Evolutionary conservation across 1,140 invertebrate species (phyloP).

Genomic region (Acyrthosiphon pisum): DNA sequence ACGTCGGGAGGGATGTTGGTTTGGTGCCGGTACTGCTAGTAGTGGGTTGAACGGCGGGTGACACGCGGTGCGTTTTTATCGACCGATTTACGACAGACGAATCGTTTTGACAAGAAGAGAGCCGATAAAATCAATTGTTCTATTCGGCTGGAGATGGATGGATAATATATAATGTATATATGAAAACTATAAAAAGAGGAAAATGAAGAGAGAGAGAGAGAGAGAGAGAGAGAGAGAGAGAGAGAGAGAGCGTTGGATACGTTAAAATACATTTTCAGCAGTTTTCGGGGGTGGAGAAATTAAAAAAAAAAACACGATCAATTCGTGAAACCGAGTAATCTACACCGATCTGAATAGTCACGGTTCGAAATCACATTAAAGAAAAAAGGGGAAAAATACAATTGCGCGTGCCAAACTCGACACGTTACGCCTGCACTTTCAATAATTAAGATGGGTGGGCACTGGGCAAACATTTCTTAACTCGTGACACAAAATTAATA

Average conservation of each 20-base stretch:
- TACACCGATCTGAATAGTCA: neutral
- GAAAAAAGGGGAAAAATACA: neutral
- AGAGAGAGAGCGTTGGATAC: neutral
- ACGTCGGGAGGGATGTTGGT: neutral
- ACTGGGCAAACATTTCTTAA: neutral
- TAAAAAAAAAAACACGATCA: neutral
- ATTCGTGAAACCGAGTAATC: neutral
- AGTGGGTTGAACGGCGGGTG: too few species aligned
- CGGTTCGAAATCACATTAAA: neutral
- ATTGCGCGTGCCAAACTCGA: too few species aligned
- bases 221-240: neutral
- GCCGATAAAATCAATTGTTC: slow-evolving; percentile 28
- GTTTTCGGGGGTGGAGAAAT: neutral
- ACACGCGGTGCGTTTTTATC: neutral
- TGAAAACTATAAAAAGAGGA: neutral
- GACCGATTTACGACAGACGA: slow-evolving; percentile 31
- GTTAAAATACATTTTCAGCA: neutral
- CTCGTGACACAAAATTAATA: too few species aligned
- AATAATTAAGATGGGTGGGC: neutral
- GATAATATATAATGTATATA: neutral
- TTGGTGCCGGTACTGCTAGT: neutral
- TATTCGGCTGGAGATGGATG: neutral
- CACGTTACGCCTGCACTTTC: neutral
- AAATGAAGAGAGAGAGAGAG: neutral
- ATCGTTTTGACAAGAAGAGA: slow-evolving; percentile 1